phyloP scores from a whole-genome alignment of 2,113 vertebrate species.

The Siniperca chuatsi region DNA sequence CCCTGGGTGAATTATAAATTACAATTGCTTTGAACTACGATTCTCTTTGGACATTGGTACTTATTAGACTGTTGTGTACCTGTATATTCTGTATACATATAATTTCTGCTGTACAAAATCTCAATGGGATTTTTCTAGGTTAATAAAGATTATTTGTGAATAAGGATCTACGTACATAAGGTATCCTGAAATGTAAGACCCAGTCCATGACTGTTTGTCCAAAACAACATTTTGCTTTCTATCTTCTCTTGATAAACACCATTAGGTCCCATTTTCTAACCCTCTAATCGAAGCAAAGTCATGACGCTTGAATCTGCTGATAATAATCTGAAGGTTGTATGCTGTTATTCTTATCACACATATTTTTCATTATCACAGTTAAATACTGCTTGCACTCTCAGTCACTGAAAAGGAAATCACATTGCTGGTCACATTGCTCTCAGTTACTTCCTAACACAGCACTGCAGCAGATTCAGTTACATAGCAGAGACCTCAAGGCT shows the following conservation, averaged over 20 bases:
- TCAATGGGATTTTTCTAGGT: not conserved
- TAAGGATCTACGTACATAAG: not conserved
- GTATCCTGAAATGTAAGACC: not conserved
- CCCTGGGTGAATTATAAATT: not conserved
- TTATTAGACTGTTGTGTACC: not conserved
- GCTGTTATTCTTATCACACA: not conserved
- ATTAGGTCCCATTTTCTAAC: not conserved
- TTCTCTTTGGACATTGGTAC: not conserved
- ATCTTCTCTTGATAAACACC: constrained; percentile 3
- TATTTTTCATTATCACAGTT: not conserved
- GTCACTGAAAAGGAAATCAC: constrained; percentile 23
- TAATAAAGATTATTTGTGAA: not conserved
- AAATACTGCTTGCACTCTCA: not conserved
- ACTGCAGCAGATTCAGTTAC: constrained; percentile 29
- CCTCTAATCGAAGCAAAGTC: not conserved
- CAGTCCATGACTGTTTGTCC: not conserved
- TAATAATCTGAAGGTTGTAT: not conserved
- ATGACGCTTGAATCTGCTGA: not conserved
- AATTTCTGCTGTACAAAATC: not conserved
- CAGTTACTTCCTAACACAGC: constrained; percentile 17
- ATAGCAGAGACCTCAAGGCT: constrained; percentile 29
- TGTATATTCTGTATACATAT: not conserved
- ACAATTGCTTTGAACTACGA: not conserved
- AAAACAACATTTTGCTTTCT: not conserved
- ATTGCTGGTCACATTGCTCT: constrained; percentile 16